A percentile compares a stretch with the other conserved stretches of the same genome.
Evolutionary conservation across 2,113 vertebrate genomes (phyloP).

Genomic region (Lagenorhynchus albirostris): DNA sequence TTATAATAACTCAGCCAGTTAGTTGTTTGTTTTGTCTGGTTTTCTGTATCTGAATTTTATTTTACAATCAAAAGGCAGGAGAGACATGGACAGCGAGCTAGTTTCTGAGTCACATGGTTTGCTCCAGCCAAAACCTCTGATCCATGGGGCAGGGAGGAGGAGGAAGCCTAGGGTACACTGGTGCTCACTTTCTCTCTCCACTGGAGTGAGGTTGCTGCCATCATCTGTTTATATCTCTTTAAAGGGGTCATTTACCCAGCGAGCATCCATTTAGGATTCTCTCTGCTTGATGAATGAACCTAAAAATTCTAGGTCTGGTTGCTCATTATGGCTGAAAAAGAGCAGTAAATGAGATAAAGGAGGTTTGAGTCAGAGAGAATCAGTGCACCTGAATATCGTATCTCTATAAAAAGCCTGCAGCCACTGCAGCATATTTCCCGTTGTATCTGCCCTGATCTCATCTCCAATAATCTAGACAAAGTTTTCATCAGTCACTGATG

Average conservation of each 20-base stretch:
- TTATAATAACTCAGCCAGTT: background rate
- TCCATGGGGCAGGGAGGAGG: background rate
- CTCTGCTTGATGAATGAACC: background rate
- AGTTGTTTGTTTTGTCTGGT: background rate
- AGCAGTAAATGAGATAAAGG: background rate
- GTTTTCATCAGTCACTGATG: background rate
- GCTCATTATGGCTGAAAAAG: background rate
- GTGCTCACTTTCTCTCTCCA: background rate
- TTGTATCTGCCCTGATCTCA: background rate
- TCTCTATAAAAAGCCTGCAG: background rate
- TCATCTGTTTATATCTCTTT: background rate
- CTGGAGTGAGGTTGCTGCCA: background rate
- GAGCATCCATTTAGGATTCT: background rate
- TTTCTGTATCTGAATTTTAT: background rate
- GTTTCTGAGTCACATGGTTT: background rate
- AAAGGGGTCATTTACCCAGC: background rate
- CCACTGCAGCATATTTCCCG: background rate
- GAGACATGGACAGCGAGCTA: background rate
- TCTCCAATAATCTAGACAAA: background rate
- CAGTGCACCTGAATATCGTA: background rate
- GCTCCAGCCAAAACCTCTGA: background rate
- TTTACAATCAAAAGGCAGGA: background rate
- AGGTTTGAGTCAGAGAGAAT: background rate
- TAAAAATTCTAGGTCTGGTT: background rate
- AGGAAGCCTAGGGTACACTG: background rate